Conservation (phyloP, 2,888 invertebrate species). For the Baccha elongata region DNA sequence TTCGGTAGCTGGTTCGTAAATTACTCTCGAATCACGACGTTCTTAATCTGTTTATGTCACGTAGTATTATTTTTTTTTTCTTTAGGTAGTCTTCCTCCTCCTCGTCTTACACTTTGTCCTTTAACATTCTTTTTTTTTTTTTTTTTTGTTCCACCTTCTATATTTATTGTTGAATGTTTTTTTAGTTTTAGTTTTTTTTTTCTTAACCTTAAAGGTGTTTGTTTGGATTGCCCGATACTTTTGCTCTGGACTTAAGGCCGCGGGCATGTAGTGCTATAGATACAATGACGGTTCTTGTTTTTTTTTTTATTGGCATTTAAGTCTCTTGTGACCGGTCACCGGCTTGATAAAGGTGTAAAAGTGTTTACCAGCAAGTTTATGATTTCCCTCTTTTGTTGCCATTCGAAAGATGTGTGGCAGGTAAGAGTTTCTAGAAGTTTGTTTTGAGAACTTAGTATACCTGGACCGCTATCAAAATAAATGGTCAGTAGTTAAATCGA, state of each 20-base stretch:
- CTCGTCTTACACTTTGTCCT: constrained; percentile 54
- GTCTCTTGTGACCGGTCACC: constrained; percentile 62
- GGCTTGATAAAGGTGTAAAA: constrained; percentile 71
- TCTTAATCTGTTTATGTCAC: constrained; percentile 78
- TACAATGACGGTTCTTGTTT: constrained; percentile 29
- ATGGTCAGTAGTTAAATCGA: constrained; percentile 34
- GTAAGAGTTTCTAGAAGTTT: too few relatives aligned
- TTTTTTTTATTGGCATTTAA: constrained; percentile 54
- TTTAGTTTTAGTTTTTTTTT: constrained; percentile 2
- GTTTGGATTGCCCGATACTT: constrained; percentile 47
- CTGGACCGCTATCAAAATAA: not conserved
- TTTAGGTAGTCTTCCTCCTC: constrained; percentile 63
- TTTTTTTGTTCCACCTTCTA: constrained; percentile 41
- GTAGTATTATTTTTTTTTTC: constrained; percentile 76
- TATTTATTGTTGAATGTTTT: constrained; percentile 50
- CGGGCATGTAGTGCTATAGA: constrained; percentile 21
- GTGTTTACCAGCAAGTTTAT: constrained; percentile 52
- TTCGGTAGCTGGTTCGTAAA: constrained; percentile 83
- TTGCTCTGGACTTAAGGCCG: constrained; percentile 26
- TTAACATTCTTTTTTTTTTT: constrained; percentile 32
- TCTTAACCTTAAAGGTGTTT: constrained; percentile 63
- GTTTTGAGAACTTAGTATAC: not conserved
- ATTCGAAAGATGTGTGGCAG: not conserved
- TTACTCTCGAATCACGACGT: constrained; percentile 79
- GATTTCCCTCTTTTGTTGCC: constrained; percentile 40